These are phyloP conservation scores for Eleutherodactylus coqui DNA, from an alignment of 2,797 vertebrate genomes.

Conservation along the genomic window DNA sequence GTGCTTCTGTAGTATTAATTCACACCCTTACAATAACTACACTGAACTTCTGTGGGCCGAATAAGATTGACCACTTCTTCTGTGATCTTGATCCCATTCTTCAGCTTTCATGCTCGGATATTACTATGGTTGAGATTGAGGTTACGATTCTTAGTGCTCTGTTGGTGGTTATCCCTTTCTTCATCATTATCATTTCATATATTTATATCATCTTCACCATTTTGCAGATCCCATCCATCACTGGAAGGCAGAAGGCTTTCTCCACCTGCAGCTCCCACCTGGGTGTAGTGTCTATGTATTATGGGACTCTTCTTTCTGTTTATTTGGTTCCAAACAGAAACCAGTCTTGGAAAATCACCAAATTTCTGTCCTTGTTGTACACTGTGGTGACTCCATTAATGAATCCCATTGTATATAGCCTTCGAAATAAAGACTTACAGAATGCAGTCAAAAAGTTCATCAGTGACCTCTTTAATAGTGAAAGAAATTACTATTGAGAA, in stretches of 20 bases:
- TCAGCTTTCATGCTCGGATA: slow-evolving; percentile 14
- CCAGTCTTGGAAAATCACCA: neutral
- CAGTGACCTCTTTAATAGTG: neutral
- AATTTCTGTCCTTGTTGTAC: slow-evolving; percentile 4
- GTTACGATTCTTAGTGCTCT: neutral
- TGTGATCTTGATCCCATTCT: slow-evolving; percentile 14
- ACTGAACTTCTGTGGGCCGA: neutral
- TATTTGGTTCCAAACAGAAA: slow-evolving; percentile 2
- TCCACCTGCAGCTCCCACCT: slow-evolving; percentile 2
- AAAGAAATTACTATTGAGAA: neutral
- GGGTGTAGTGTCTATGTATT: neutral
- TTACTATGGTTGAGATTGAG: neutral
- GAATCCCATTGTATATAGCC: slow-evolving; percentile 13
- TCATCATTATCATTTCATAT: slow-evolving; percentile 16
- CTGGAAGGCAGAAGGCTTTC: slow-evolving; percentile 1
- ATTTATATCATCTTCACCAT: neutral
- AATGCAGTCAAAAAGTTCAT: neutral
- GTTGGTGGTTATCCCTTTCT: slow-evolving; percentile 16
- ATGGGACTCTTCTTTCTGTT: slow-evolving; percentile 17
- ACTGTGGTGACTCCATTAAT: slow-evolving; percentile 5
- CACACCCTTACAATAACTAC: neutral
- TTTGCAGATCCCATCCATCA: neutral
- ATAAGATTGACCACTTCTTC: neutral
- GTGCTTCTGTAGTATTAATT: neutral
- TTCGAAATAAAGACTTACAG: slow-evolving; percentile 4